Percentiles rank a stretch among this genome's conserved stretches.
Conservation (phyloP, 2,113 vertebrate genomes). For the Pheucticus melanocephalus region DNA sequence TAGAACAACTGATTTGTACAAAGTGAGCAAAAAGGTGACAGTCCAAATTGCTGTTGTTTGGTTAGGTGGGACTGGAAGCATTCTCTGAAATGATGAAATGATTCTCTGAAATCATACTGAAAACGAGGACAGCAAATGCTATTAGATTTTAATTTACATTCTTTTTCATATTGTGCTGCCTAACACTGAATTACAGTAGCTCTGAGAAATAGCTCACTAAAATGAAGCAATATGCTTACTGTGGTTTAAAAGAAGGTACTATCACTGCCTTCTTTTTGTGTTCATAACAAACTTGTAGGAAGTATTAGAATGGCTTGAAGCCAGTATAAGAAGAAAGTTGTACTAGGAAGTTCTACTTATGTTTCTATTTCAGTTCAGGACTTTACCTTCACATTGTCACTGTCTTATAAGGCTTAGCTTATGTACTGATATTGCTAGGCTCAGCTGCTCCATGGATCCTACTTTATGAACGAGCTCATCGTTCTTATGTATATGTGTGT, state of each 20-base stretch:
- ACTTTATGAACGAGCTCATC: neutral
- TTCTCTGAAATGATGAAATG: neutral
- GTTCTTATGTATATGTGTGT: accelerated
- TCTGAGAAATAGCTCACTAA: neutral
- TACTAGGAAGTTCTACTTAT: neutral
- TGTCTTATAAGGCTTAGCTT: neutral
- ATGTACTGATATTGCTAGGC: neutral
- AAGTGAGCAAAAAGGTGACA: neutral
- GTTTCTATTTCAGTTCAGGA: neutral
- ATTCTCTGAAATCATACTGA: neutral
- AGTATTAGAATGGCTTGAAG: neutral
- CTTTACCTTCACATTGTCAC: neutral
- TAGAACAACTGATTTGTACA: neutral
- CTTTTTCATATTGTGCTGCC: neutral
- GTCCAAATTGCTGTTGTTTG: neutral
- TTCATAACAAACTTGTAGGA: neutral
- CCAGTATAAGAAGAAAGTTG: neutral
- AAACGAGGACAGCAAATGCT: neutral
- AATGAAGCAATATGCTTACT: neutral
- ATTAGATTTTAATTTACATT: neutral
- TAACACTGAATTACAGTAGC: neutral
- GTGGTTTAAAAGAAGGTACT: neutral
- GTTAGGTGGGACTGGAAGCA: neutral
- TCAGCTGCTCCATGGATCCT: neutral
- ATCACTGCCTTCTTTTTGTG: neutral